A percentile compares a stretch with the other conserved stretches of the same genome.
phyloP scores from a whole-genome alignment of 2,888 invertebrate species.

The Calameuta filiformis region DNA sequence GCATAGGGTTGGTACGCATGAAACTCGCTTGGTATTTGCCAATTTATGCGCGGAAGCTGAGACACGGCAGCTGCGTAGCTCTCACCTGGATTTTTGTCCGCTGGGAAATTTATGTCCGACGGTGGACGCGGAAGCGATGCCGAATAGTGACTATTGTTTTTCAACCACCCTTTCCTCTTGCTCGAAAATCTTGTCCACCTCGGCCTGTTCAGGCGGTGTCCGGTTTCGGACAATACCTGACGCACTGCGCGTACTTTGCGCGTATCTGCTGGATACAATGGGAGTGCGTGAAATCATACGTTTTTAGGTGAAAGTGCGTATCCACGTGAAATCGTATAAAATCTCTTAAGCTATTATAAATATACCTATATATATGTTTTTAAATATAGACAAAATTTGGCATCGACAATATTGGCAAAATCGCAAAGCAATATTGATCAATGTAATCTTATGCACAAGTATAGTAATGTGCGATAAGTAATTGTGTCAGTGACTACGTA shows the following conservation, averaged over 20 bases:
- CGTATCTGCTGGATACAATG: not conserved
- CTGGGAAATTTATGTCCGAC: not conserved
- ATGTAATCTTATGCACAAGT: not conserved
- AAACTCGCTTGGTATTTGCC: not conserved
- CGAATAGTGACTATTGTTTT: not conserved
- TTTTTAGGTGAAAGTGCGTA: not conserved
- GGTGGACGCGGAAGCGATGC: not conserved
- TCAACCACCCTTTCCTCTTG: not conserved
- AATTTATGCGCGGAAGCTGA: not conserved
- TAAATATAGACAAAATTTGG: not conserved
- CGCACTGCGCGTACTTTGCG: not conserved
- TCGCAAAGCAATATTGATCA: not conserved
- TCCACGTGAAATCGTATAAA: not conserved
- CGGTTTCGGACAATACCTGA: not conserved
- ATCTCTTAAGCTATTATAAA: no score
- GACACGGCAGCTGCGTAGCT: not conserved
- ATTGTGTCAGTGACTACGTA: not conserved
- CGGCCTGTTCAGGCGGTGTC: not conserved
- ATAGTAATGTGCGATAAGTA: not conserved
- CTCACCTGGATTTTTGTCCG: not conserved
- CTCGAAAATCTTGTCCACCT: not conserved
- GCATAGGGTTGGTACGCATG: not conserved
- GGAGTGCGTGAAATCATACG: not conserved
- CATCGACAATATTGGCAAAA: not conserved
- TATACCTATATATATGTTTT: no score